Conservation (phyloP, 2,113 vertebrate species). For the Sardina pilchardus region DNA sequence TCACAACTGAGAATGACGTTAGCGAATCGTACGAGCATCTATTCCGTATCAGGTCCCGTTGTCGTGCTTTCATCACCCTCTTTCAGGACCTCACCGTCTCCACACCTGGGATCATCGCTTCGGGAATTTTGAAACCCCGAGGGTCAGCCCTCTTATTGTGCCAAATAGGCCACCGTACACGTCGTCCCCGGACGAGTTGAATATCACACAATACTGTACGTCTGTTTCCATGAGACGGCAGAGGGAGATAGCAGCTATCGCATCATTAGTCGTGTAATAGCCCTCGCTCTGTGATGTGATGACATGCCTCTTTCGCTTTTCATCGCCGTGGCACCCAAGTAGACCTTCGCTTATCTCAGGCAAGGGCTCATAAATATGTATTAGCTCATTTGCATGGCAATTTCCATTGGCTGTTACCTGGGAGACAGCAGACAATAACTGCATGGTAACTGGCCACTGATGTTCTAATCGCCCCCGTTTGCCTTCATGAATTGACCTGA, state of each 20-base stretch:
- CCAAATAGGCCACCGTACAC: not conserved
- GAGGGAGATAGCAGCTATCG: not conserved
- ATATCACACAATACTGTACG: no score
- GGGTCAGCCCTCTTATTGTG: not conserved
- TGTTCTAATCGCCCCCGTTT: not conserved
- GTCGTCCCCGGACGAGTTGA: no score
- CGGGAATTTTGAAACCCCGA: not conserved
- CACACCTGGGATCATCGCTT: not conserved
- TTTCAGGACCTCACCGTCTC: no score
- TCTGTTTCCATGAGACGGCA: not conserved
- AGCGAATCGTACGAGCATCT: no score
- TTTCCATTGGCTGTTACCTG: constrained; percentile 2
- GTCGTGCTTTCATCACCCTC: no score
- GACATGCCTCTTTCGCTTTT: not conserved
- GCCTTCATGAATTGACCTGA: not conserved
- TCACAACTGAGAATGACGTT: no score
- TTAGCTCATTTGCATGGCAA: not conserved
- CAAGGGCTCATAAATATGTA: not conserved
- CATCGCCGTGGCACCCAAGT: not conserved
- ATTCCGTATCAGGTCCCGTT: no score
- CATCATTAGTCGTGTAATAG: not conserved
- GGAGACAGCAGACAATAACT: not conserved
- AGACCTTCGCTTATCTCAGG: not conserved
- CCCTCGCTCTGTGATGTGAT: not conserved
- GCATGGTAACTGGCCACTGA: not conserved